Base-by-base conservation (phyloP, 2,113 vertebrate species). In the Percopsis transmontana region DNA sequence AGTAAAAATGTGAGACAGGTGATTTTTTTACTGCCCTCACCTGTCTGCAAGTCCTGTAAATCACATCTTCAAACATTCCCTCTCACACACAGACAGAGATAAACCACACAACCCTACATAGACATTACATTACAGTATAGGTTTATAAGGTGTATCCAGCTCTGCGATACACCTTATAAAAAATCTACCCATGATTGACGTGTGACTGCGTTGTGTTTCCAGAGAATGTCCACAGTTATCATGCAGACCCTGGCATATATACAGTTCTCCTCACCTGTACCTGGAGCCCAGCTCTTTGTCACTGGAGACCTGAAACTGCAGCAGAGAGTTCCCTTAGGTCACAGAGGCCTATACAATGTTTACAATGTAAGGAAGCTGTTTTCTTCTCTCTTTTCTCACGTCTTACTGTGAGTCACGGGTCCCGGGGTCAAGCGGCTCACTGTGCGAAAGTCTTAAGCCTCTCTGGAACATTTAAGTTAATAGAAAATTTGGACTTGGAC, bases 191-290 rank as follows among this genome's bases (percentile, higher is more conserved):
- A 47, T 15, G 45, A 53, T 15, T 53, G 8, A 23, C 23, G 7
- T 19, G 16, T 51, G 44, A 44, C 14, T 21, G 20, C 11, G 21
- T 11, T 38, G 11, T 66, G 8, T 58, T 50, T 88, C 62, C 84
- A 99, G 97, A 92, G 94, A 58, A 97, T 98, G 95, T 95, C 95
- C 0, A 96, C 93, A 0, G 89, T 99, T 19, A 91, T 91, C 87
- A 98, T 99, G 97, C 97, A 99, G 91, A 94, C 92, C 70, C 92
- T 99, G 93, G 95, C 91, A 0, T 95, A 93, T 54, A 80, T 96
- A 20, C 95, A 98, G 69, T 90, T 93, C 67, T 94, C 94, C 11
- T 97, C 92, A 2, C 64, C 95, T 2, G 78, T 98, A 2, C 93
- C 97, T 0, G 95, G 95, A 1, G 92, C 95, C 7, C 93, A 89